phyloP scores from a whole-genome alignment of 1,140 invertebrate species.

The Drosophila chauvacae region DNA sequence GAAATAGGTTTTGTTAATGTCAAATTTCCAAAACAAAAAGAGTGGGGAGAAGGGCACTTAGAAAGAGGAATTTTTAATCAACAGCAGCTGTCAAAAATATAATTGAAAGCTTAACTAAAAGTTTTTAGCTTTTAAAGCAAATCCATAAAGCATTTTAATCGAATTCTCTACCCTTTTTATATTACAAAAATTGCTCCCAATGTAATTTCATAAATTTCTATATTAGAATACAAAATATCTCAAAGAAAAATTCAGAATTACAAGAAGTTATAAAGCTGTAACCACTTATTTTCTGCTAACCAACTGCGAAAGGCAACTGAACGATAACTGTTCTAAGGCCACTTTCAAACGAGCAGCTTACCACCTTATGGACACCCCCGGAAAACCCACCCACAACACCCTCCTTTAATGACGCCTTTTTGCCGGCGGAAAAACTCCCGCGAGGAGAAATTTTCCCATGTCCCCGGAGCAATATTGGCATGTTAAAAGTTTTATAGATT shows the following conservation, averaged over 20 bases:
- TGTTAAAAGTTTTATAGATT: conserved; percentile 62
- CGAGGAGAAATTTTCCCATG: conserved; percentile 16
- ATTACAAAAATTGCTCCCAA: neutral
- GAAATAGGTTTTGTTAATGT: neutral
- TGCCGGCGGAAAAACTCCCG: conserved; percentile 11
- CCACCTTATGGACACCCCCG: neutral
- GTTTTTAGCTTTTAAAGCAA: neutral
- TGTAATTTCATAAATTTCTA: neutral
- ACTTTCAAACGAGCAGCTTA: conserved; percentile 5
- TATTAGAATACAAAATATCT: neutral
- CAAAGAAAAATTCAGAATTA: too few relatives aligned
- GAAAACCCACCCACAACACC: neutral
- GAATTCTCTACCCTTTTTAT: neutral
- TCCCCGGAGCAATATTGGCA: conserved; percentile 31
- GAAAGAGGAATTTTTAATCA: neutral
- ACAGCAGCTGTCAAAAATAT: neutral
- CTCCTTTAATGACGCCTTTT: neutral
- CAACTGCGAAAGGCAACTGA: neutral
- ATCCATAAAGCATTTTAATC: neutral
- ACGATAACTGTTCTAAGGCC: conserved; percentile 2
- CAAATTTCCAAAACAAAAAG: neutral
- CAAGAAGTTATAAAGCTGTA: neutral
- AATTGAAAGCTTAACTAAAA: neutral
- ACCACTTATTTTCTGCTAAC: neutral
- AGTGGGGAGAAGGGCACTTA: neutral